Evolutionary conservation across 1,140 invertebrate species (phyloP), one percentile per base, ranked within the genome.

Genomic region (Drosophila jambulina): DNA sequence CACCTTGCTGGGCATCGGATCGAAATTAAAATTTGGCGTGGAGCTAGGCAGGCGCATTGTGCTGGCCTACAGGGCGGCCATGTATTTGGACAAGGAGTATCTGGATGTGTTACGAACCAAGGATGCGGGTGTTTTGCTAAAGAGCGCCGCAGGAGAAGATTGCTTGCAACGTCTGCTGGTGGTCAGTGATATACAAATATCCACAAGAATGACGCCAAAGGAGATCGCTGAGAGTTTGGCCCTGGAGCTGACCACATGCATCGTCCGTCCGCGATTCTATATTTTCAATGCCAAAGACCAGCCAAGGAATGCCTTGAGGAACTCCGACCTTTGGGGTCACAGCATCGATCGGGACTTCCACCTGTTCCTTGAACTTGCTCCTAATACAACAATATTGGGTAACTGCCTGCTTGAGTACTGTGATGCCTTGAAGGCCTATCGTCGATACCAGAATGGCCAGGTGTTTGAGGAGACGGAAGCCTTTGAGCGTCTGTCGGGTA

Each of bases 101-200:
- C 78, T 94, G 58, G 92, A 93, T 40, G 86, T 95, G 40, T 67
- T 95, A 34, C 87, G 93, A 2, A 92, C 93, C 23, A 93, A 93
- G 56, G 93, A 95, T 88, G 93, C 94, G 0, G 91, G 93, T 23
- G 85, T 93, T 56, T 92, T 95, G 57, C 79, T 95, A 10, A 94
- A 94, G 72, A 94, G 94, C 56, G 93, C 94, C 12, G 90, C 94
- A n/a, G 92, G 93, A 38, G 93, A 93, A 42, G 93, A 94, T 77
- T 94, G 93, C 56, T 78, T 93, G 34, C 93, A 94, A 68, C 95
- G 95, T 67, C 82, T 95, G 17, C 92, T 95, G 56, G 93, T 95
- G n/a, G 94, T 95, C 12, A 93, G 93, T 64, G 94, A 95, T 79
- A 93, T 94, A 57, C 92, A 94, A 51, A 88, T 81, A 17, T 93